Evolutionary conservation across 2,113 vertebrate genomes (phyloP).

Genomic region (Falco punctatus): DNA sequence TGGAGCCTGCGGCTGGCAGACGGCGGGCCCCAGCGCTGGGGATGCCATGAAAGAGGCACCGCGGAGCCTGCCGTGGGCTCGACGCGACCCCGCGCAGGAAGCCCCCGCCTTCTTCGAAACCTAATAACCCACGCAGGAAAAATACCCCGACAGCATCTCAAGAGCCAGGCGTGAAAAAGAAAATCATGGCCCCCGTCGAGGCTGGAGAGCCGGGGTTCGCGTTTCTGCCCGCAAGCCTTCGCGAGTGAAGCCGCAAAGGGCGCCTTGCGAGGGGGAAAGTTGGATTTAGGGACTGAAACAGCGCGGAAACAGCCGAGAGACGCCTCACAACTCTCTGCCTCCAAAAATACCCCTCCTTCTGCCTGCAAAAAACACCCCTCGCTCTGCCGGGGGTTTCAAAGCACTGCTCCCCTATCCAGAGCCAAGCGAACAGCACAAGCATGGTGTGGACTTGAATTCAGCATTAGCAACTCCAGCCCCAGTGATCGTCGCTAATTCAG

Average conservation of each 20-base stretch:
- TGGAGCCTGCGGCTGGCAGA: background rate
- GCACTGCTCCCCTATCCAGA: constrained; percentile 25
- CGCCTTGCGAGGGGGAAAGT: background rate
- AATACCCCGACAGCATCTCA: constrained; percentile 82
- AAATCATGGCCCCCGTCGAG: constrained; percentile 60
- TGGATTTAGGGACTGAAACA: background rate
- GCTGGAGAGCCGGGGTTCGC: constrained; percentile 48
- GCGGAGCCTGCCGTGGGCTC: constrained; percentile 73
- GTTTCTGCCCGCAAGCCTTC: background rate
- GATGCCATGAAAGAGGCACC: constrained; percentile 66
- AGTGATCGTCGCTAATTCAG: constrained; percentile 1
- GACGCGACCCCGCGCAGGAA: constrained; percentile 85
- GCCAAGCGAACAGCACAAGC: background rate
- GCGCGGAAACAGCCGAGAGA: background rate
- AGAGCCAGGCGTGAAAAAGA: constrained; percentile 58
- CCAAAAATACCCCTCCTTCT: background rate
- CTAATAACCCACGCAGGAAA: constrained; percentile 85
- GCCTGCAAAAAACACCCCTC: background rate
- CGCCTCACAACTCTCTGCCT: background rate
- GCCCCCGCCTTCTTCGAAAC: constrained; percentile 83
- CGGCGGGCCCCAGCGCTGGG: background rate
- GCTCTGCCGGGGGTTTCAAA: background rate
- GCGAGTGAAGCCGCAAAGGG: background rate
- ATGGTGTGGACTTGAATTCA: background rate
- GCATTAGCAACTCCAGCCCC: background rate